A percentile compares a stretch with the other conserved stretches of the same genome.
These are phyloP conservation scores for Metopolophium dirhodum DNA, from an alignment of 1,140 invertebrate genomes.

Conservation along the genomic window DNA sequence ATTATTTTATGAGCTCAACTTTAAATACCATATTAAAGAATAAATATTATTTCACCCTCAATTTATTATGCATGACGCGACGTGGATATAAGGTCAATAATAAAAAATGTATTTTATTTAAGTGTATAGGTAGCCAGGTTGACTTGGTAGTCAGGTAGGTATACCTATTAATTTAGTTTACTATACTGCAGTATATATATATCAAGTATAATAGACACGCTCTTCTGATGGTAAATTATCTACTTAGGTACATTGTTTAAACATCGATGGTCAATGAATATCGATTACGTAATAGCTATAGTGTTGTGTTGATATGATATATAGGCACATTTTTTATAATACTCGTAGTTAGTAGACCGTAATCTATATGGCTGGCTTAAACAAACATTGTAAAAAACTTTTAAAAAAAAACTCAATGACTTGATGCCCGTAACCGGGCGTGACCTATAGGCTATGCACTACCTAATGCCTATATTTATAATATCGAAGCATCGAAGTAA, in stretches of 20 bases:
- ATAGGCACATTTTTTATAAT: neutral
- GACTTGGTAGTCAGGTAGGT: no score
- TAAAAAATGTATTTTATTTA: no score
- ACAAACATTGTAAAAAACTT: neutral
- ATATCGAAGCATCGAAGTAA: neutral
- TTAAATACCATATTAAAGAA: no score
- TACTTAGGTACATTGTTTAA: neutral
- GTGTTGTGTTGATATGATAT: neutral
- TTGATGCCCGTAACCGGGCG: neutral
- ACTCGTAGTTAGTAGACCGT: neutral
- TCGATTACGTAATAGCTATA: neutral
- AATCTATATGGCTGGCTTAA: neutral
- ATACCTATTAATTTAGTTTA: no score
- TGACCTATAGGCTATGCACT: neutral
- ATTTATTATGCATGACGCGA: no score
- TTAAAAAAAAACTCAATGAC: neutral
- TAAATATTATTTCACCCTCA: no score
- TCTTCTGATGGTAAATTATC: no score
- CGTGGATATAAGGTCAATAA: no score
- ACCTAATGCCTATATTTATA: neutral
- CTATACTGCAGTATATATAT: no score
- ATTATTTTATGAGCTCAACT: neutral
- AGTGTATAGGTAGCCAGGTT: no score
- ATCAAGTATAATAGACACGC: no score
- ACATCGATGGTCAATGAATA: neutral